phyloP scores from a whole-genome alignment of 2,113 vertebrate species.

The Isurus oxyrinchus region DNA sequence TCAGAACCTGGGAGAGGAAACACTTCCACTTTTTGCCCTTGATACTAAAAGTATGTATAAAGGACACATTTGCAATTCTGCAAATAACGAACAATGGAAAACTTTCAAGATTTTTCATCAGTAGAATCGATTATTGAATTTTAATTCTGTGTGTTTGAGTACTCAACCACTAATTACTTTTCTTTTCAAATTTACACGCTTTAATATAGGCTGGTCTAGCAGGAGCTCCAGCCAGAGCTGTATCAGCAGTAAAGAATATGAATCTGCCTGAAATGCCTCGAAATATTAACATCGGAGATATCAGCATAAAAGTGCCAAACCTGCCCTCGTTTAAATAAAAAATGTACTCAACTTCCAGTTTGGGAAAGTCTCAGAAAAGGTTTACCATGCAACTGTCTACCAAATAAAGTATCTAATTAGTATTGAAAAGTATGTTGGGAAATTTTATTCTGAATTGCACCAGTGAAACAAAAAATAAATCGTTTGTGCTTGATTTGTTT shows the following conservation, averaged over 20 bases:
- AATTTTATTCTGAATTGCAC: conserved; percentile 40
- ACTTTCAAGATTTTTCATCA: background rate
- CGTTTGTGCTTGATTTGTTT: conserved; percentile 39
- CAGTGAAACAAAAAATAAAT: background rate
- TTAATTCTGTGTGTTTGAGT: background rate
- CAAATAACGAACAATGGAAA: background rate
- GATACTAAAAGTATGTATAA: background rate
- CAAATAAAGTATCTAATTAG: conserved; percentile 61
- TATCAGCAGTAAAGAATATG: conserved; percentile 99
- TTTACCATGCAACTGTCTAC: conserved; percentile 80
- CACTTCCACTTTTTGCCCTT: background rate
- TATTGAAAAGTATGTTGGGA: conserved; percentile 72
- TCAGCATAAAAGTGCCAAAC: conserved; percentile 99
- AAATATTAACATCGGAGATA: conserved; percentile 99
- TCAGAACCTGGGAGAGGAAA: background rate
- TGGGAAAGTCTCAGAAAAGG: conserved; percentile 55
- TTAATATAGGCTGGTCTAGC: conserved; percentile 89
- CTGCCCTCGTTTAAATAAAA: conserved; percentile 96
- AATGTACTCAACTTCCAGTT: conserved; percentile 52
- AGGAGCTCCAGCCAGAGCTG: conserved; percentile 93
- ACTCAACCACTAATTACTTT: conserved; percentile 44
- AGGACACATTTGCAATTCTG: background rate
- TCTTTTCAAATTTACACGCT: conserved; percentile 60
- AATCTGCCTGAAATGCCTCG: conserved; percentile 98
- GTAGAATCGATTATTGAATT: background rate